Conservation (phyloP, 2,888 invertebrate genomes). For the Acanthoscelides obtectus region DNA sequence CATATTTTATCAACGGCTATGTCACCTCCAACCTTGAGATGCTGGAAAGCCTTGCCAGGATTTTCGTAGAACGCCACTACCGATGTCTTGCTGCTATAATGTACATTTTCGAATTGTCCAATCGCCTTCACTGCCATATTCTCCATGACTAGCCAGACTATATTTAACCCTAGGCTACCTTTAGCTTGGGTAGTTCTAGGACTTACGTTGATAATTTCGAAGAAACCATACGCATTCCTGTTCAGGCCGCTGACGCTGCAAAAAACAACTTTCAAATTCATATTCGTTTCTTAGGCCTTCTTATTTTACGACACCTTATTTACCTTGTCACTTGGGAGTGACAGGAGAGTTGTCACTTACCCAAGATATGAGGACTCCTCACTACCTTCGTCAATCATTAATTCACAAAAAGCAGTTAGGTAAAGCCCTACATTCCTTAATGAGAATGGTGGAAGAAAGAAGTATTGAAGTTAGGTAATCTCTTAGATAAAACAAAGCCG, state of each 20-base stretch:
- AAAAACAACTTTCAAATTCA: too few species aligned
- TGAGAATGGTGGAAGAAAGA: too few species aligned
- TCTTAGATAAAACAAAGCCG: too few species aligned
- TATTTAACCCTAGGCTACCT: constrained; percentile 48
- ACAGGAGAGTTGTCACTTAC: too few species aligned
- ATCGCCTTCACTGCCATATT: constrained; percentile 50
- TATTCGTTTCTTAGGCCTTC: too few species aligned
- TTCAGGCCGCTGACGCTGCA: not conserved
- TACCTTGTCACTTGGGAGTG: too few species aligned
- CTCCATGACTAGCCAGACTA: constrained; percentile 53
- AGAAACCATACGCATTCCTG: constrained; percentile 19
- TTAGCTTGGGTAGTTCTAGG: constrained; percentile 24
- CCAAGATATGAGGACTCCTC: too few species aligned
- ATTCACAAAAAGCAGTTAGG: too few species aligned
- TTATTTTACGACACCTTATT: too few species aligned
- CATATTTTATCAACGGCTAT: constrained; percentile 55
- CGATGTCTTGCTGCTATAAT: constrained; percentile 46
- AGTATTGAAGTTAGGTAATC: too few species aligned
- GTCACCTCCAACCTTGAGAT: constrained; percentile 52
- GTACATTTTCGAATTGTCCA: constrained; percentile 44
- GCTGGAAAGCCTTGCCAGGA: constrained; percentile 50
- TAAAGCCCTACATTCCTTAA: too few species aligned
- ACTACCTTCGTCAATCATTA: too few species aligned
- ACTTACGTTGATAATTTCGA: not conserved
- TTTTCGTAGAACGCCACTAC: constrained; percentile 52